Evolutionary conservation across 2,797 vertebrate species (phyloP).

Genomic region (Coregonus ussuriensis): DNA sequence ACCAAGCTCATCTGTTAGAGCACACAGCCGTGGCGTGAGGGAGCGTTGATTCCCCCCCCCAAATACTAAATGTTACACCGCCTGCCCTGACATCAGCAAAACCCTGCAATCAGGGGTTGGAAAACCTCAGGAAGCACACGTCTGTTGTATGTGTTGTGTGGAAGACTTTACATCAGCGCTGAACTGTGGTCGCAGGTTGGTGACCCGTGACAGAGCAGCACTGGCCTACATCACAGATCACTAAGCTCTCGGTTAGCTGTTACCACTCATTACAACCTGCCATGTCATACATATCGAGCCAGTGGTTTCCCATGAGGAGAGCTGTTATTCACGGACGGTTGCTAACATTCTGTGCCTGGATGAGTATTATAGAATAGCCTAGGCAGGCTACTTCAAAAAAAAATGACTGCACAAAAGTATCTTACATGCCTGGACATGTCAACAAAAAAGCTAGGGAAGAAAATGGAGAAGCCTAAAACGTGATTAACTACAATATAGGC

Average conservation of each 20-base stretch:
- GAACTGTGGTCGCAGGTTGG: conserved; percentile 20
- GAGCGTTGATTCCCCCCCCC: conserved; percentile 32
- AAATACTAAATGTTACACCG: conserved; percentile 14
- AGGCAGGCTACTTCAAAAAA: not conserved
- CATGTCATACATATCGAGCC: not conserved
- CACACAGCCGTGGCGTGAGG: conserved; percentile 1
- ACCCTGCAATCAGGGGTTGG: conserved; percentile 33
- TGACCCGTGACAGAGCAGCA: conserved; percentile 12
- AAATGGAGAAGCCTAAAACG: not conserved
- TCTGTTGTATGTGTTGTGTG: conserved; percentile 21
- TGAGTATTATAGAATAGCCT: not conserved
- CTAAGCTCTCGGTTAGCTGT: conserved; percentile 23
- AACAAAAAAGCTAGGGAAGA: not conserved
- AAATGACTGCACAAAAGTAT: not conserved
- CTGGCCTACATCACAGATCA: conserved; percentile 9
- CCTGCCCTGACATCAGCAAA: conserved; percentile 8
- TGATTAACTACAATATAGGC: not conserved
- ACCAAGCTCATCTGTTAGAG: not conserved
- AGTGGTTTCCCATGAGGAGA: not conserved
- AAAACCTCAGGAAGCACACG: conserved; percentile 15
- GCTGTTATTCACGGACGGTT: not conserved
- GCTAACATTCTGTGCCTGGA: not conserved
- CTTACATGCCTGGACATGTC: not conserved
- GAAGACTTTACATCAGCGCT: conserved; percentile 5
- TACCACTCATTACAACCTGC: conserved; percentile 21